Percentiles rank a stretch among this genome's conserved stretches.
Evolutionary conservation across 2,113 vertebrate species (phyloP).

Genomic region (Leucoraja erinaceus): DNA sequence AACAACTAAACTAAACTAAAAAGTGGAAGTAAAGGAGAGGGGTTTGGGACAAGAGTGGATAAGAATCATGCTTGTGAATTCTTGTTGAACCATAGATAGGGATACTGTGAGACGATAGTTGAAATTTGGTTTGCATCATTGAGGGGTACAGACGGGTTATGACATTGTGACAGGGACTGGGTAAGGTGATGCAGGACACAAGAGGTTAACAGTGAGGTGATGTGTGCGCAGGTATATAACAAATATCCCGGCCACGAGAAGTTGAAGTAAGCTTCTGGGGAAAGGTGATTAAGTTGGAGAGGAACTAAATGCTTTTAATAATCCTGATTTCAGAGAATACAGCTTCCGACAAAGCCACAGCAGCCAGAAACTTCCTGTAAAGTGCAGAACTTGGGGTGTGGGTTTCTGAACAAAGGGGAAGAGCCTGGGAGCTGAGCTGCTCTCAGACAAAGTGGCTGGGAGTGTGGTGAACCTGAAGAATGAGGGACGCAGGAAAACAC

Average conservation of each 20-base stretch:
- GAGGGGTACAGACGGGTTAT: not conserved
- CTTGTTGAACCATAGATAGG: no score
- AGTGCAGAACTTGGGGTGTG: slow-evolving; percentile 26
- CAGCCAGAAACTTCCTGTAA: not conserved
- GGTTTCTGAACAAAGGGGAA: not conserved
- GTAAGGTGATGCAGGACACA: not conserved
- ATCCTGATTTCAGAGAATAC: slow-evolving; percentile 23
- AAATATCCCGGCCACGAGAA: not conserved
- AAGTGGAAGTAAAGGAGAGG: not conserved
- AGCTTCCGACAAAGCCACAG: slow-evolving; percentile 27
- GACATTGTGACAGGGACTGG: not conserved
- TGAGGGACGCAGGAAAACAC: not conserved
- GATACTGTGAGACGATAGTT: not conserved
- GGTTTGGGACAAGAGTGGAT: not conserved
- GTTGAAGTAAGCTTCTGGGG: not conserved
- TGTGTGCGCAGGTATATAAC: not conserved
- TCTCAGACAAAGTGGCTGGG: not conserved
- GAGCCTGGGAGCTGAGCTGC: not conserved
- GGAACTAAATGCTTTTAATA: slow-evolving; percentile 35
- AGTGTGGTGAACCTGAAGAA: not conserved
- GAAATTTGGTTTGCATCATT: not conserved
- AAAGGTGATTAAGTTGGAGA: slow-evolving; percentile 3
- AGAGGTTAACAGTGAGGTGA: not conserved
- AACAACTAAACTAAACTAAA: no score
- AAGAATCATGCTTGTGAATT: not conserved